phyloP scores from a whole-genome alignment of 2,797 vertebrate genomes.

The Ispidina picta region DNA sequence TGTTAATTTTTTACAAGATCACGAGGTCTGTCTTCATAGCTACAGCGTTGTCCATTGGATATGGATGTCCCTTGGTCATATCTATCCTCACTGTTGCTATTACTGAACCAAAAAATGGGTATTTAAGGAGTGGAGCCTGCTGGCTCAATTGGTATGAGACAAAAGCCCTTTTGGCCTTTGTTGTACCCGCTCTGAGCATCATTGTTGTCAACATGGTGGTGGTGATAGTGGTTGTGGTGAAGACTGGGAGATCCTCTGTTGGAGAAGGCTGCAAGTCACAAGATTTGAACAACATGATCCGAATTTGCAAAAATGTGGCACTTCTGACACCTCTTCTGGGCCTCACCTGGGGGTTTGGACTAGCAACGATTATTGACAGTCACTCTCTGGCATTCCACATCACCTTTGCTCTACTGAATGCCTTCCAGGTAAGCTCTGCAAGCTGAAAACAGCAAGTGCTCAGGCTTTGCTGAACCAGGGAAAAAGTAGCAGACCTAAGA shows the following conservation, averaged over 20 bases:
- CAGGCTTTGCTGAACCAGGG: background rate
- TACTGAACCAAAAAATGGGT: conserved; percentile 64
- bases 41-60: conserved; percentile 72
- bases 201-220: conserved; percentile 74
- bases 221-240: conserved; percentile 72
- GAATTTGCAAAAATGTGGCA: conserved; percentile 74
- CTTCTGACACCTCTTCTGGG: conserved; percentile 80
- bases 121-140: conserved; percentile 62
- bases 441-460: background rate
- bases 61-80: conserved; percentile 76
- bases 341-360: conserved; percentile 79
- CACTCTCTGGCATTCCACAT: conserved; percentile 8
- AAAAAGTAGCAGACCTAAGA: background rate
- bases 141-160: conserved; percentile 77
- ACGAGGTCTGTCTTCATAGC: conserved; percentile 62
- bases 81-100: conserved; percentile 69
- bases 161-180: conserved; percentile 74
- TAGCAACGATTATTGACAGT: conserved; percentile 27
- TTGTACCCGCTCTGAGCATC: conserved; percentile 70
- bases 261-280: conserved; percentile 73
- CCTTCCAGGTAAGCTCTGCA: conserved; percentile 76
- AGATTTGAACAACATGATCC: conserved; percentile 68
- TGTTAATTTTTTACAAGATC: conserved; percentile 75
- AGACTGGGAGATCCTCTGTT: conserved; percentile 66
- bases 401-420: conserved; percentile 72